Evolutionary conservation across 2,888 invertebrate genomes (phyloP).

Genomic region (Drosophila mimetica): DNA sequence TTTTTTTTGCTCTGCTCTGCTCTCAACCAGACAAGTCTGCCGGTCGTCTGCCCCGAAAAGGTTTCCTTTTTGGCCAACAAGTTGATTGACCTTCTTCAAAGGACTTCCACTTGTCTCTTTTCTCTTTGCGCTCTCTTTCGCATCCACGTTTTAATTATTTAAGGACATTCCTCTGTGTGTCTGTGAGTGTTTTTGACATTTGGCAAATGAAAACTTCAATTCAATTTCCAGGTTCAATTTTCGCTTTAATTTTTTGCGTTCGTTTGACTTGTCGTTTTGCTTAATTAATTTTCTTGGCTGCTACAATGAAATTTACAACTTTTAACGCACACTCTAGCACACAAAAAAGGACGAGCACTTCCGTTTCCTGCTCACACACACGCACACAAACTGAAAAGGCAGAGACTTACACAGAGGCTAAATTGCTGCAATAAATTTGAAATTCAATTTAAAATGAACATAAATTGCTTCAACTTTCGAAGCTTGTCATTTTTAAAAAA

Average conservation of each 20-base stretch:
- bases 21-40: constrained; percentile 62
- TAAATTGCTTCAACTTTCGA: constrained; percentile 84
- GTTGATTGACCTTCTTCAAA: constrained; percentile 71
- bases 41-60: constrained; percentile 45
- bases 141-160: constrained; percentile 44
- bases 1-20: too few relatives aligned
- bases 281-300: constrained; percentile 72
- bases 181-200: constrained; percentile 31
- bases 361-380: constrained; percentile 62
- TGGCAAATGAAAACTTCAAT: constrained; percentile 38
- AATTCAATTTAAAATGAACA: constrained; percentile 85
- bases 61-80: constrained; percentile 22
- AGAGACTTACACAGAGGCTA: constrained; percentile 55
- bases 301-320: constrained; percentile 76
- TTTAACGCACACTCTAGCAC: constrained; percentile 47
- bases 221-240: constrained; percentile 39
- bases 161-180: constrained; percentile 30
- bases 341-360: constrained; percentile 59
- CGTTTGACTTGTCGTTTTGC: constrained; percentile 50
- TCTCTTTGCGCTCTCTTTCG: too few relatives aligned
- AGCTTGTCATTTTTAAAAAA: constrained; percentile 84
- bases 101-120: constrained; percentile 14
- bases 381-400: constrained; percentile 23
- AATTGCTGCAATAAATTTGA: constrained; percentile 83
- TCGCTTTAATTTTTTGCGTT: constrained; percentile 38